Percentiles rank a stretch among this genome's conserved stretches.
These are phyloP conservation scores for Cosmopolites sordidus DNA, from an alignment of 2,888 invertebrate genomes.

Conservation along the genomic window DNA sequence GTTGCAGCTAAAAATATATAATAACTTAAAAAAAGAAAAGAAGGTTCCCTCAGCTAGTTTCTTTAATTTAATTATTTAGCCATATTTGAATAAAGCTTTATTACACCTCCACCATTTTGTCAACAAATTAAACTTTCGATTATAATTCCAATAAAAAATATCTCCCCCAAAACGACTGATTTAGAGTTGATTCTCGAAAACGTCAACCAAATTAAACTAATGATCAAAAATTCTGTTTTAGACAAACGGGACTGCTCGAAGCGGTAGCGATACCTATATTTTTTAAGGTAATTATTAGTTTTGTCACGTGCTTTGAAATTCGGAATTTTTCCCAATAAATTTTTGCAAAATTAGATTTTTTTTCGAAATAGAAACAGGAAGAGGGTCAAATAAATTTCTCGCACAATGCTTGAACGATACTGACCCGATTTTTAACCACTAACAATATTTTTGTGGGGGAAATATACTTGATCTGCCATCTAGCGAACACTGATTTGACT, in stretches of 20 bases:
- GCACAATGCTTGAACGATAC: background rate
- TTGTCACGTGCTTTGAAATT: background rate
- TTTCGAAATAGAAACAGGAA: too few species aligned
- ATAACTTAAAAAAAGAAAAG: too few species aligned
- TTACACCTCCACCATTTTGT: too few species aligned
- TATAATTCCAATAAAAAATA: too few species aligned
- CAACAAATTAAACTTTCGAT: too few species aligned
- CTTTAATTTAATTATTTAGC: too few species aligned
- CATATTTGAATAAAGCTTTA: too few species aligned
- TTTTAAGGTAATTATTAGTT: slow-evolving; percentile 55
- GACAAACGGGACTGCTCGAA: slow-evolving; percentile 63
- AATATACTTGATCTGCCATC: background rate
- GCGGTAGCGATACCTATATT: slow-evolving; percentile 80
- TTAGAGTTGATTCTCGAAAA: too few species aligned
- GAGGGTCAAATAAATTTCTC: background rate
- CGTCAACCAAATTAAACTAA: background rate
- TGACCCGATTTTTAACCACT: background rate
- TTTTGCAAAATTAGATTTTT: too few species aligned
- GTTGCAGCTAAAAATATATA: too few species aligned
- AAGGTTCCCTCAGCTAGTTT: too few species aligned
- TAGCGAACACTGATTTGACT: background rate
- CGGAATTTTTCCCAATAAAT: background rate
- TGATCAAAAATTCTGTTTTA: slow-evolving; percentile 50
- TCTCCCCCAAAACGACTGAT: too few species aligned
- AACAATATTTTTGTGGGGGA: background rate